Conservation (phyloP, 2,888 invertebrate genomes). For the Caprella mutica region DNA sequence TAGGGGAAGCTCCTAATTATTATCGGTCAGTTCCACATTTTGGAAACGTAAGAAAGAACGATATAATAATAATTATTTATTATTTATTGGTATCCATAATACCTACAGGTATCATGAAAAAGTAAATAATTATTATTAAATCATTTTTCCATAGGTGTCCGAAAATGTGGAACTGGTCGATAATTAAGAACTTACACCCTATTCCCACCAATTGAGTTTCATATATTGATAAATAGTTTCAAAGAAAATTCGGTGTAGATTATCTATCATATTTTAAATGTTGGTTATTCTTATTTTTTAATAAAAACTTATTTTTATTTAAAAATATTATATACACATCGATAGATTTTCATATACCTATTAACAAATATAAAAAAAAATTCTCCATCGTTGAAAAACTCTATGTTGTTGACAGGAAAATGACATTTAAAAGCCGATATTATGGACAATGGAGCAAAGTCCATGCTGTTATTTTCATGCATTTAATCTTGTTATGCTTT, state of each 20-base stretch:
- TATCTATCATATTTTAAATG: neutral
- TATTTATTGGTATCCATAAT: neutral
- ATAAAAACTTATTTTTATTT: conserved; percentile 12
- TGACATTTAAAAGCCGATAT: no score
- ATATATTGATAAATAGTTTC: conserved; percentile 12
- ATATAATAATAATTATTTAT: neutral
- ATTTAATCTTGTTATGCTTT: no score
- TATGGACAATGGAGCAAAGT: no score
- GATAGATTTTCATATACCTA: neutral
- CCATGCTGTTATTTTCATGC: no score
- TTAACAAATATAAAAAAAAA: neutral
- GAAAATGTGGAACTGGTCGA: no score
- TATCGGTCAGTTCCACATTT: no score
- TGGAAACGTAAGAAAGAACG: no score
- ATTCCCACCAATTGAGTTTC: conserved; percentile 6
- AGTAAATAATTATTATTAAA: neutral
- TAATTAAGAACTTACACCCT: no score
- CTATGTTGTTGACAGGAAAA: no score
- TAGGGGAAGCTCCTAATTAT: no score
- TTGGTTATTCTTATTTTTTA: conserved; percentile 5
- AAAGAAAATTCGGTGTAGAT: conserved; percentile 11
- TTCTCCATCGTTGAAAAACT: no score
- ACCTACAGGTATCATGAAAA: no score
- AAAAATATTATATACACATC: neutral
- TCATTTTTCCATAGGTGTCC: neutral